Conservation (phyloP, 2,797 vertebrate species). For the Chaunax sp. region DNA sequence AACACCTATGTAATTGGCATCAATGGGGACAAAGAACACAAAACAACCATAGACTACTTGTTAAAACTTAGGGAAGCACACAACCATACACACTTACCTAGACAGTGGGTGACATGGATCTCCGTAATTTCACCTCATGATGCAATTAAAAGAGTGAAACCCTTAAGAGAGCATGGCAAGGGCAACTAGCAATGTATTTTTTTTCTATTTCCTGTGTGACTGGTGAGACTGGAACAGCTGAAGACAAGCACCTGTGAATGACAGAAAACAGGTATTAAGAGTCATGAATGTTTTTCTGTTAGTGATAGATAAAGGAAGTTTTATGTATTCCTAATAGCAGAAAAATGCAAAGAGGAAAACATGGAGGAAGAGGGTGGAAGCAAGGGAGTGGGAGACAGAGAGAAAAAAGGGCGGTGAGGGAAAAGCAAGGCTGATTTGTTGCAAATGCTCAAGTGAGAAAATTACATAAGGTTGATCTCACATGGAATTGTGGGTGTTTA, state of each 20-base stretch:
- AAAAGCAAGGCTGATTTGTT: constrained; percentile 59
- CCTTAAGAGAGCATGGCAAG: neutral
- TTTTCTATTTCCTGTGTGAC: constrained; percentile 39
- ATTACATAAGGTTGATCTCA: constrained; percentile 58
- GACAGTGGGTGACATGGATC: constrained; percentile 3
- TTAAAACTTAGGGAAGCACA: neutral
- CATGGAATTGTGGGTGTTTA: constrained; percentile 54
- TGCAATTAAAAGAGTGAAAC: neutral
- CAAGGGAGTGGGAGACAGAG: constrained; percentile 50
- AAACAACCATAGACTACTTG: neutral
- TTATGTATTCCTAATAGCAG: constrained; percentile 48
- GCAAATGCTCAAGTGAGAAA: constrained; percentile 72
- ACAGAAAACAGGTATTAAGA: constrained; percentile 46
- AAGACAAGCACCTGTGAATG: constrained; percentile 67
- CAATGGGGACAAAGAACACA: constrained; percentile 36
- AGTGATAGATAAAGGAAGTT: constrained; percentile 22
- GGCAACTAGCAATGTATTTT: neutral
- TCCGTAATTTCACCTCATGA: neutral
- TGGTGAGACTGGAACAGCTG: constrained; percentile 56
- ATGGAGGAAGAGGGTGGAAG: constrained; percentile 28
- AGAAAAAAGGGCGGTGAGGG: constrained; percentile 38
- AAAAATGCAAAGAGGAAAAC: constrained; percentile 45
- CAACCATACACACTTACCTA: neutral
- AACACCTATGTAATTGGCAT: constrained; percentile 68
- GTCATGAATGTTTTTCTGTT: constrained; percentile 6